Evolutionary conservation across 2,113 vertebrate species (phyloP).

Genomic region (Ammodytes dubius): DNA sequence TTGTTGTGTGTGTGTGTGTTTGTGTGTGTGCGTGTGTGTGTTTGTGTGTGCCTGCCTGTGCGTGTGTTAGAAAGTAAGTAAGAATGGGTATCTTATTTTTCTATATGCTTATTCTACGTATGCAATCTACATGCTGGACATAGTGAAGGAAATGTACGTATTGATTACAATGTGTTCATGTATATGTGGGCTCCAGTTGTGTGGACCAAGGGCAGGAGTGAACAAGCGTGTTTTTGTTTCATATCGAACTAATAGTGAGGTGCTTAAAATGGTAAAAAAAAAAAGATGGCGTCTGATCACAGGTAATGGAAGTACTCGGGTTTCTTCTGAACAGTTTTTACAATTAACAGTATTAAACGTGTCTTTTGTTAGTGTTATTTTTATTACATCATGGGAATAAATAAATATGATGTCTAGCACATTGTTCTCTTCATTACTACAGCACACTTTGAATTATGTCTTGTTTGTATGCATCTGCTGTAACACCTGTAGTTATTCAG

Average conservation of each 20-base stretch:
- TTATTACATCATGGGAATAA: slow-evolving; percentile 27
- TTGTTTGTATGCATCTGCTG: not conserved
- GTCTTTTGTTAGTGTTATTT: slow-evolving; percentile 19
- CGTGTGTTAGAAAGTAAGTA: not conserved
- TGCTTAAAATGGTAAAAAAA: slow-evolving; percentile 11
- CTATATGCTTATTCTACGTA: not conserved
- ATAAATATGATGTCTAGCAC: slow-evolving; percentile 22
- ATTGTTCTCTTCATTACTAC: not conserved
- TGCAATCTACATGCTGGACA: slow-evolving; percentile 26
- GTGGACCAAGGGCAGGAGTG: slow-evolving; percentile 69
- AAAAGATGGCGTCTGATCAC: slow-evolving; percentile 1
- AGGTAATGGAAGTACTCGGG: slow-evolving; percentile 10
- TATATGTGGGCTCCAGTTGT: slow-evolving; percentile 29
- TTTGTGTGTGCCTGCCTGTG: not conserved
- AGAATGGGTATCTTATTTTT: not conserved
- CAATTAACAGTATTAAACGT: slow-evolving; percentile 14
- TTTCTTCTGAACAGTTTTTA: slow-evolving; percentile 6
- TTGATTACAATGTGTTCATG: slow-evolving; percentile 9
- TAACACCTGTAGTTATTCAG: not conserved
- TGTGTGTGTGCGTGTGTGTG: not conserved
- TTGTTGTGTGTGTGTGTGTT: not conserved
- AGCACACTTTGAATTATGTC: not conserved
- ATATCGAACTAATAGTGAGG: slow-evolving; percentile 4
- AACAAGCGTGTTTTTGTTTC: slow-evolving; percentile 12
- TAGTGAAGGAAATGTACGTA: not conserved